Evolutionary conservation across 2,888 invertebrate species (phyloP), one percentile per base, ranked within the genome.

Genomic region (Coenonympha arcania): DNA sequence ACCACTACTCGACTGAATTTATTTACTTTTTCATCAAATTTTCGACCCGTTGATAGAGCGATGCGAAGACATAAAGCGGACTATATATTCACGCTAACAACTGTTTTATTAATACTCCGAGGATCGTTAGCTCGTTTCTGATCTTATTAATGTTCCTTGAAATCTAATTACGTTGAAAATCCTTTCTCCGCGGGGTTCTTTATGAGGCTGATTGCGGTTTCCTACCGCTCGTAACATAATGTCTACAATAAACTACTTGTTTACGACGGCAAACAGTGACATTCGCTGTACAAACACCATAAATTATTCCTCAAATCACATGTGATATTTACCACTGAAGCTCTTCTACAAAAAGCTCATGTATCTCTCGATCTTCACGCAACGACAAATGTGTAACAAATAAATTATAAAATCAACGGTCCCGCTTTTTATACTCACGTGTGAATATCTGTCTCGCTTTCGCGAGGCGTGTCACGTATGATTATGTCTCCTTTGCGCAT

Each of bases 361-460:
- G 83, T 85, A 84, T 85, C 83, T 82, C 75, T 69, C 71, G 77
- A 84, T 85, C 85, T 85, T 85, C 85, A 85, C 82, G 86, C 79
- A 77, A 84, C 85, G 85, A 85, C 85, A 84, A 85, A 86, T 85
- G 82, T 84, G 84, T 84, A 79, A 85, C 85, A 85, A 83, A 86
- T 86, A 86, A 86, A 86, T 86, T 86, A 85, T 84, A 76, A 84
- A 85, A 85, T 84, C 85, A 85, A 84, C 83, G 74, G 75, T 68
- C 70, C 62, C 69, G 61, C 74, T 85, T 86, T 85, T 86, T 85
- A 83, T 81, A 77, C 71, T 58, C 72, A 66, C 66, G 70, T 69
- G 71, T 69, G 65, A 64, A 61, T 54, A 56, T 60, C 61, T 55
- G 55, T 78, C 77, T 61, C 64, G 55, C 59, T 81, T 67, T 22